A percentile compares a stretch with the other conserved stretches of the same genome.
Evolutionary conservation across 2,797 vertebrate genomes (phyloP).

Genomic region (Sciaenops ocellatus): DNA sequence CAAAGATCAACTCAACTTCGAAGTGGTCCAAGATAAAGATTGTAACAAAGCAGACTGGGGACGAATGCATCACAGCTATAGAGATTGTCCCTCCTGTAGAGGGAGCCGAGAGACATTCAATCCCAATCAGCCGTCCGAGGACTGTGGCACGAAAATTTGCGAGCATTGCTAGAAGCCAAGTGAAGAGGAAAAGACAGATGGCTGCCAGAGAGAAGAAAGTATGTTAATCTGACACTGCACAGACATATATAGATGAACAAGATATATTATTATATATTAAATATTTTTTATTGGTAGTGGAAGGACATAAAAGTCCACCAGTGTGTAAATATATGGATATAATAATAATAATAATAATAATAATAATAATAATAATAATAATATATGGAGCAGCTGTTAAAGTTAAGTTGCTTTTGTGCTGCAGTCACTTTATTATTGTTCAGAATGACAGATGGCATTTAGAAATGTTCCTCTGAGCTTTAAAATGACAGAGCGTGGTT

Average conservation of each 20-base stretch:
- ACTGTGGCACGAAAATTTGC: constrained; percentile 97
- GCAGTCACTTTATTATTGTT: constrained; percentile 27
- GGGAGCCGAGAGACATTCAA: constrained; percentile 87
- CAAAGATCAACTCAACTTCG: constrained; percentile 84
- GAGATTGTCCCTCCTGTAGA: constrained; percentile 94
- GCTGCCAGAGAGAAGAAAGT: constrained; percentile 96
- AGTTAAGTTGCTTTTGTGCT: constrained; percentile 6
- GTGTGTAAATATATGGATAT: constrained; percentile 5
- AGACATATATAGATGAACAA: neutral
- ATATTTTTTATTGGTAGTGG: neutral
- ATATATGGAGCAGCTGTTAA: constrained; percentile 32
- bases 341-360: no score
- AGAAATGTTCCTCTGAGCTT: constrained; percentile 23
- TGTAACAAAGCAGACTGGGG: constrained; percentile 95
- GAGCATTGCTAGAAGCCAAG: constrained; percentile 97
- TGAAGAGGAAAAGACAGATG: constrained; percentile 98
- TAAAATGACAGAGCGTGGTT: constrained; percentile 4
- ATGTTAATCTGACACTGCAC: constrained; percentile 69
- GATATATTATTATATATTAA: no score
- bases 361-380: no score
- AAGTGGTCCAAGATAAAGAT: constrained; percentile 99
- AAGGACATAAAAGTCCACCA: constrained; percentile 1
- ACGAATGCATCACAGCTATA: constrained; percentile 95
- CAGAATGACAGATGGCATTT: constrained; percentile 37
- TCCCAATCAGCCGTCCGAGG: constrained; percentile 89